Evolutionary conservation across 1,140 invertebrate species (phyloP).

Genomic region (Drosophila pruinosa): DNA sequence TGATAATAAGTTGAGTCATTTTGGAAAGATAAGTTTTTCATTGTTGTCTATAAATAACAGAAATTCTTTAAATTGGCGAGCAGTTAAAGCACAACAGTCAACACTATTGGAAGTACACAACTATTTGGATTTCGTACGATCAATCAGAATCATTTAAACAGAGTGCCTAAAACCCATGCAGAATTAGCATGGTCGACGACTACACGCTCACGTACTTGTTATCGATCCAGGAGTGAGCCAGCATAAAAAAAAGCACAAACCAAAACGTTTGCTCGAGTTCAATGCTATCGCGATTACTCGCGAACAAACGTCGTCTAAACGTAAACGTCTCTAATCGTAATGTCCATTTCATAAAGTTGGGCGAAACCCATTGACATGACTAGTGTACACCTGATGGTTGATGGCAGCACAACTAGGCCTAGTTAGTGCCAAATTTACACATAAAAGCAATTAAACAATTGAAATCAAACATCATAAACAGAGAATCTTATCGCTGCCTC

Average conservation of each 20-base stretch:
- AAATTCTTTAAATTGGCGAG: not conserved
- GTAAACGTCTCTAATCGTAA: slow-evolving; percentile 8
- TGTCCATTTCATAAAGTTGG: not conserved
- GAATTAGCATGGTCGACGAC: slow-evolving; percentile 7
- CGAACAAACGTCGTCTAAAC: not conserved
- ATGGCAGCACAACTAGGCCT: not conserved
- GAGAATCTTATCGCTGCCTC: slow-evolving; percentile 20
- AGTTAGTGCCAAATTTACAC: not conserved
- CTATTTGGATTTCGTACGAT: not conserved
- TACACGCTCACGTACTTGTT: slow-evolving; percentile 66
- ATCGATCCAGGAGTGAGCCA: slow-evolving; percentile 26
- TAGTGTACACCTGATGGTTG: not conserved
- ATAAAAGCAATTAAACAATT: slow-evolving; percentile 30
- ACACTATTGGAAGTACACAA: not conserved
- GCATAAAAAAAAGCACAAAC: not conserved
- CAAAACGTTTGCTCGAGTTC: not conserved
- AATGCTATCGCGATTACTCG: not conserved
- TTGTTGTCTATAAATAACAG: not conserved
- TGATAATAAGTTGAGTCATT: not conserved
- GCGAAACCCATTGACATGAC: not conserved
- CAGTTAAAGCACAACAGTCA: not conserved
- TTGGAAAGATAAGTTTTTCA: not conserved
- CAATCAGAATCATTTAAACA: slow-evolving; percentile 5
- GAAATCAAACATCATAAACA: slow-evolving; percentile 4
- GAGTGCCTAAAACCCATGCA: slow-evolving; percentile 1